Conservation (phyloP, 2,113 vertebrate species). For the Leptosomus discolor region DNA sequence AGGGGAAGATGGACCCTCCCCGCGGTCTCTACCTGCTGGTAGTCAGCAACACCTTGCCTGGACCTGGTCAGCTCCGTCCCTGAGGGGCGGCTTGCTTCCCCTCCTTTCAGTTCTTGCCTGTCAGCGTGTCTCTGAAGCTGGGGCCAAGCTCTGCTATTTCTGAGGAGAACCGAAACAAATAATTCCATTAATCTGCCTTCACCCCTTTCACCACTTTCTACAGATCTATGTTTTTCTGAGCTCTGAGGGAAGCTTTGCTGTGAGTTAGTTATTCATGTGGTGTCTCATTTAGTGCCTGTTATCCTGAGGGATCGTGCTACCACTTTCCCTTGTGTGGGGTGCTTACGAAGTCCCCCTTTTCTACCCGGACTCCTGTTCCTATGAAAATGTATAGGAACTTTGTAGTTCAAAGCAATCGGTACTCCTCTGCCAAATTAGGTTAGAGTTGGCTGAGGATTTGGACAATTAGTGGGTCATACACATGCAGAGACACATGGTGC, state of each 20-base stretch:
- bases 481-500: neutral
- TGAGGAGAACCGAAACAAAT: neutral
- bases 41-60: neutral
- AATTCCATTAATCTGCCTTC: neutral
- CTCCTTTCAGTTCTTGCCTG: neutral
- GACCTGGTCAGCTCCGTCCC: neutral
- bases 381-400: neutral
- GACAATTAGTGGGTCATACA: neutral
- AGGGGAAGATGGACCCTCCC: neutral
- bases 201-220: neutral
- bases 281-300: neutral
- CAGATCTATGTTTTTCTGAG: neutral
- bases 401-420: neutral
- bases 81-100: neutral
- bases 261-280: neutral
- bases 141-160: neutral
- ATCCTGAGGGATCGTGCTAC: neutral
- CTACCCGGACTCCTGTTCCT: neutral
- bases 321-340: neutral
- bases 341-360: neutral
- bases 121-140: neutral
- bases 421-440: neutral
- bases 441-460: neutral
- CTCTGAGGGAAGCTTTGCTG: neutral
- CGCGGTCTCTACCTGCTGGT: accelerated